Percentiles rank a stretch among this genome's conserved stretches.
phyloP scores from a whole-genome alignment of 2,888 invertebrate species.

The Andrena chrysosceles region DNA sequence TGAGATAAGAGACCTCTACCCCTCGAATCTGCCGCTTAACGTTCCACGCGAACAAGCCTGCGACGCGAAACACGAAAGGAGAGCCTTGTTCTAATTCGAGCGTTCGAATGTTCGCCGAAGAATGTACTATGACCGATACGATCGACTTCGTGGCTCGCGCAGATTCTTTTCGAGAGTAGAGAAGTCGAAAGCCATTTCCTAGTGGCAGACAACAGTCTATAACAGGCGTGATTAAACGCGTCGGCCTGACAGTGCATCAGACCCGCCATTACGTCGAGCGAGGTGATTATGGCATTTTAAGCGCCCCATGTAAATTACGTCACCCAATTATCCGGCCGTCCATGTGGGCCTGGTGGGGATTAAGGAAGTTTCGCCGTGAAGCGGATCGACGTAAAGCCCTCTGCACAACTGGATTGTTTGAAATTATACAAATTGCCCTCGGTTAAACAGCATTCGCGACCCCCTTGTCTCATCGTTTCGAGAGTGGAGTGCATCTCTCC shows the following conservation, averaged over 20 bases:
- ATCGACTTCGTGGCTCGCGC: too few relatives aligned
- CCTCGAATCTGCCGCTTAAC: conserved; percentile 19
- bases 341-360: conserved; percentile 42
- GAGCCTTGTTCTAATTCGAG: background rate
- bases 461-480: background rate
- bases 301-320: conserved; percentile 70
- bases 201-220: conserved; percentile 6
- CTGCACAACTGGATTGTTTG: background rate
- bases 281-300: conserved; percentile 73
- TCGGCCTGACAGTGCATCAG: conserved; percentile 60
- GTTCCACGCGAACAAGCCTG: background rate
- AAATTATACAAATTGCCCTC: background rate
- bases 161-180: too few relatives aligned
- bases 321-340: conserved; percentile 70
- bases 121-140: too few relatives aligned
- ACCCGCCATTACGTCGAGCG: conserved; percentile 57
- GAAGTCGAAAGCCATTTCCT: background rate
- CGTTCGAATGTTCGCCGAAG: background rate
- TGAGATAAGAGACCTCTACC: conserved; percentile 32
- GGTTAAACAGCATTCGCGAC: background rate
- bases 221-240: conserved; percentile 28
- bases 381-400: background rate
- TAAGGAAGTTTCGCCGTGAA: conserved; percentile 63
- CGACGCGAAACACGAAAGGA: background rate
- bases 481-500: background rate